Evolutionary conservation across 1,140 invertebrate genomes (phyloP).

Genomic region (Rhopalosiphum padi): DNA sequence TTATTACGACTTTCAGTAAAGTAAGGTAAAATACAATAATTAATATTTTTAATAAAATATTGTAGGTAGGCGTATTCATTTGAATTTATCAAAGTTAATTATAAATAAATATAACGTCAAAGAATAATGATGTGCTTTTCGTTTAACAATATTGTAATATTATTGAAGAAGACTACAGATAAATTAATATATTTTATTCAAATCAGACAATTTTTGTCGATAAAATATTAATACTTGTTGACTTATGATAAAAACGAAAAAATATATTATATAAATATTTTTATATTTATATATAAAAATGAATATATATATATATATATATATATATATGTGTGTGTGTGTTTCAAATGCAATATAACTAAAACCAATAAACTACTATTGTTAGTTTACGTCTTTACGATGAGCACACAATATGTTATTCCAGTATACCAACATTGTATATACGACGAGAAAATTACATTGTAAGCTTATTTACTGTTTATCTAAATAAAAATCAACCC

Average conservation of each 20-base stretch:
- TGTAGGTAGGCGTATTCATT: background rate
- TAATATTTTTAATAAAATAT: background rate
- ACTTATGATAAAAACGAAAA: constrained; percentile 1
- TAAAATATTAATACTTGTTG: background rate
- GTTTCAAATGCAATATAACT: constrained; percentile 34
- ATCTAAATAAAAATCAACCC: constrained; percentile 1
- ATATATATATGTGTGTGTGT: background rate
- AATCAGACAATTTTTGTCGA: background rate
- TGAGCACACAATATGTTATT: constrained; percentile 14
- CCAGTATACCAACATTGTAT: background rate
- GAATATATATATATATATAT: background rate
- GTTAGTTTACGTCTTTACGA: constrained; percentile 46
- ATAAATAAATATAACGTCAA: background rate
- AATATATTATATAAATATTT: background rate
- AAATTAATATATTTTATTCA: background rate
- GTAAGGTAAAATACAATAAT: background rate
- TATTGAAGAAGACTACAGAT: background rate
- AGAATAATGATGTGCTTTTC: background rate
- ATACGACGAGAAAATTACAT: constrained; percentile 35
- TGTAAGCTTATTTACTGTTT: constrained; percentile 24
- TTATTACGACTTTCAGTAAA: background rate
- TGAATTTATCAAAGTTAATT: background rate
- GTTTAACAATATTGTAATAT: background rate
- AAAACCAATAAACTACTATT: constrained; percentile 35
- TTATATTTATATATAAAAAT: background rate